Evolutionary conservation across 2,797 vertebrate genomes (phyloP), one percentile per base, ranked within the genome.

Genomic region (Molothrus aeneus): DNA sequence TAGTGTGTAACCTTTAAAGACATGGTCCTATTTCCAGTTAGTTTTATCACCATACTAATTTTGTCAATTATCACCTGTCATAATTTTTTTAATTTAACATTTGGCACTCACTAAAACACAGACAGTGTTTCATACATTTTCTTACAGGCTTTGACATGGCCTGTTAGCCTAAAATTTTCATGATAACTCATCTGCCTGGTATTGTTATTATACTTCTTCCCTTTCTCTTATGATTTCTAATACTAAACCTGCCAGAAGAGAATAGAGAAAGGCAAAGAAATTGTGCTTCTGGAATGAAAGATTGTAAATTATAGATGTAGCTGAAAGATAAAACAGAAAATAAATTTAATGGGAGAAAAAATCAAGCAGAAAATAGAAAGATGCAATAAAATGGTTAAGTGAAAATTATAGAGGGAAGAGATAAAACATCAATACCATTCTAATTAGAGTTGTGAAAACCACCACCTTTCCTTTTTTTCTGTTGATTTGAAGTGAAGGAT

Each of bases 261-360:
- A 73, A 63, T 32, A 40, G 17, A 89, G 87, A 77, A 87, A 80
- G 43, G 50, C 24, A 48, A 94, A 94, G 54, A 84, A 88, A 85
- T 70, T 38, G 18, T 82, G 40, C 43, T 83, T 82, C 38, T 73
- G 88, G 22, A 87, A 85, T 61, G 36, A 87, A 89, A 61, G 25
- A 59, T 7, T 80, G 9, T 80, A 78, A 94, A 94, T 80, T 90
- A 61, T 17, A 87, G 34, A 80, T 73, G 17, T 53, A 82, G 74
- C 36, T 85, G 65, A 90, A 87, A 85, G 57, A 80, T 86, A 84
- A 96, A 93, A 74, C 6, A 47, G 59, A 84, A 94, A 93, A 92
- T 73, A 78, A 85, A 71, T 45, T 78, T 80, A 60, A 83, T 69
- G 43, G 28, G 25, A 90, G 32, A 60, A 78, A 95, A 75, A 83